Evolutionary conservation across 2,113 vertebrate genomes (phyloP).

Genomic region (Merops nubicus): DNA sequence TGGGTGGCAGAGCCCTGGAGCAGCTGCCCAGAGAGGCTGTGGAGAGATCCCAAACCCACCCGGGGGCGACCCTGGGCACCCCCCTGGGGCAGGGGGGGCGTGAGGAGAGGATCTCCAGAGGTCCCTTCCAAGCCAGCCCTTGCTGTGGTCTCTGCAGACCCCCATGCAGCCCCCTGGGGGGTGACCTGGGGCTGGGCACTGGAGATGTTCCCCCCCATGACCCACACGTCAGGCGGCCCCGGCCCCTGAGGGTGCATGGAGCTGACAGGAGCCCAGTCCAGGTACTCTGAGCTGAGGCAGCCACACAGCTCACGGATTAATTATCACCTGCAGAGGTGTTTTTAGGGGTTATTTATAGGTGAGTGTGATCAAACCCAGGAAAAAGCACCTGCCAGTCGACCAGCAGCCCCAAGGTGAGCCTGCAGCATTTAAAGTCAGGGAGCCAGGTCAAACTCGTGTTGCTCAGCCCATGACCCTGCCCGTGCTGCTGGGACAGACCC

Average conservation of each 20-base stretch:
- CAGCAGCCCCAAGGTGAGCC: too few relatives aligned
- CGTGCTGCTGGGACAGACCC: background rate
- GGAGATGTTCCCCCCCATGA: background rate
- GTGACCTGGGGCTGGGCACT: background rate
- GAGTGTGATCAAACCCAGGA: background rate
- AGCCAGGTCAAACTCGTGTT: background rate
- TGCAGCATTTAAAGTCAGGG: background rate
- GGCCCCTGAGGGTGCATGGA: background rate
- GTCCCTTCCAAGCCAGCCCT: too few relatives aligned
- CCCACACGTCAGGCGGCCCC: too few relatives aligned
- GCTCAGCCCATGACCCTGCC: background rate
- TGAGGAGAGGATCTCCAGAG: too few relatives aligned
- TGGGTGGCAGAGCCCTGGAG: too few relatives aligned
- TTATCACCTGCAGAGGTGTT: background rate
- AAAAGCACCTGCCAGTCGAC: background rate
- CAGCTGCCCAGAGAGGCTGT: too few relatives aligned
- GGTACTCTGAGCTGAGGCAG: background rate
- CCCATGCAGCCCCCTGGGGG: background rate
- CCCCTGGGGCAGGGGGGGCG: too few relatives aligned
- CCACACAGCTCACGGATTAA: background rate
- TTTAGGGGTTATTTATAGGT: background rate
- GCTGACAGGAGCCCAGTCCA: background rate
- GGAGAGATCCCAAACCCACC: too few relatives aligned
- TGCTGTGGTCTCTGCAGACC: background rate
- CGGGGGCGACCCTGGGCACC: too few relatives aligned